Base-by-base conservation (phyloP, 2,113 vertebrate genomes). In the Tenrec ecaudatus region DNA sequence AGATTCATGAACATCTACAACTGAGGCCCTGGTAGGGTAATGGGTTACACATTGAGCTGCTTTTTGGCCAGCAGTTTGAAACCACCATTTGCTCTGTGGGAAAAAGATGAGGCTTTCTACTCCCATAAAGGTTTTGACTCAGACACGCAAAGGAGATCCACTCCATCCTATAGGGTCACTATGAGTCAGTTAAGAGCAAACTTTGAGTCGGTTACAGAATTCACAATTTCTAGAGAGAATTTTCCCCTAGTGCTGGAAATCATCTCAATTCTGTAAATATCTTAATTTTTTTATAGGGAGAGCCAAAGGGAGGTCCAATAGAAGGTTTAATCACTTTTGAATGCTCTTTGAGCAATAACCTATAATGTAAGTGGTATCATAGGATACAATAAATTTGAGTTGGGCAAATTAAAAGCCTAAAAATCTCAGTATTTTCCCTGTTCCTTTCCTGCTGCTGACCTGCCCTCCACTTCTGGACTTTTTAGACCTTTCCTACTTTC, bases 291-390 rank as follows among this genome's bases (percentile, higher is more conserved):
- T 94, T 84, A 80, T 86, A 82, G 80, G 23, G 78, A 88, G 82
- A 92, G 69, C 43, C 92, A 23, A 92, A 92, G n/a, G 43, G 75
- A 82, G 95, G 71, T 31, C 36, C 90, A 93, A 92, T 68, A 78
- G 86, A 95, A 91, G 62, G 29, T 87, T 93, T 91, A 94, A 93
- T 82, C 58, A 85, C 16, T 92, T 76, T 86, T 88, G 36, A 90
- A 76, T n/a, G 19, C 69, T 53, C 40, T 40, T 85, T 88, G 53
- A 94, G 19, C 36, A 88, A 91, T 84, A 47, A 90, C 22, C 92
- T 66, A 81, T 60, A 58, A 90, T n/a, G 90, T 58, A 81, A 38
- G 15, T 57, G 81, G 81, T 17, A 84, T 58, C 82, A 73, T 78
- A 58, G 29, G 40, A 69, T 60, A 76, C 53, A 93, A 69, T 82